These are phyloP conservation scores for Hippocampus abdominalis DNA, from an alignment of 2,113 vertebrate species.

Conservation along the genomic window DNA sequence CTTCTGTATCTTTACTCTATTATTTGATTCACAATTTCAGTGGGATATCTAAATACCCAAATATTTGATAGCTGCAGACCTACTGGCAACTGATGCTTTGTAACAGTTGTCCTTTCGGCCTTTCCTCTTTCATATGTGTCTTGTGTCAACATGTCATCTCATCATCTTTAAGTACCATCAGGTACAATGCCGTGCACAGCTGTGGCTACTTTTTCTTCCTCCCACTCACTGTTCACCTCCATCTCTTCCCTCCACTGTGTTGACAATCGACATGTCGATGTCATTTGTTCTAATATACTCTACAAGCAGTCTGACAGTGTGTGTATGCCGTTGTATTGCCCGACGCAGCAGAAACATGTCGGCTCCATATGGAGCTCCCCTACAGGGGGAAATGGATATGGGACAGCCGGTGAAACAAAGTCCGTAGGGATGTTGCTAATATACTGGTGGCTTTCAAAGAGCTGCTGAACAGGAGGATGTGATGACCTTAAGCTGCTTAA, in stretches of 20 bases:
- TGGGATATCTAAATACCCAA: too few relatives aligned
- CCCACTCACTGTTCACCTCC: constrained; percentile 8
- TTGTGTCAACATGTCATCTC: constrained; percentile 57
- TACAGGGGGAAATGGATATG: constrained; percentile 31
- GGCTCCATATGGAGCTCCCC: constrained; percentile 43
- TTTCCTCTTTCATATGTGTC: constrained; percentile 36
- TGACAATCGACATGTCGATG: constrained; percentile 35
- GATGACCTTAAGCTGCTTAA: constrained; percentile 38
- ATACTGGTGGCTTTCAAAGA: constrained; percentile 10
- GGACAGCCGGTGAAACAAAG: constrained; percentile 20
- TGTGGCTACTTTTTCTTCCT: constrained; percentile 26
- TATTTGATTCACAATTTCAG: too few relatives aligned
- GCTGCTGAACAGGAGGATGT: constrained; percentile 18
- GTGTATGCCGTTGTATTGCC: constrained; percentile 28
- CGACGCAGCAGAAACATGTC: constrained; percentile 23
- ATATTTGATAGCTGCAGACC: too few relatives aligned
- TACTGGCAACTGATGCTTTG: constrained; percentile 33
- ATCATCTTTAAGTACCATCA: constrained; percentile 50
- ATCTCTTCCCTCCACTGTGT: constrained; percentile 7
- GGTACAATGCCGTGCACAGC: constrained; percentile 23
- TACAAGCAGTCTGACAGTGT: constrained; percentile 22
- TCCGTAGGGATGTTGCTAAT: constrained; percentile 19
- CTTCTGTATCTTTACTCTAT: too few relatives aligned
- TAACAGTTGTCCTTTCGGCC: constrained; percentile 39
- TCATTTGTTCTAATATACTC: constrained; percentile 36